Evolutionary conservation across 2,888 invertebrate genomes (phyloP), one percentile per base, ranked within the genome.

Genomic region (Hedychridium roseum): DNA sequence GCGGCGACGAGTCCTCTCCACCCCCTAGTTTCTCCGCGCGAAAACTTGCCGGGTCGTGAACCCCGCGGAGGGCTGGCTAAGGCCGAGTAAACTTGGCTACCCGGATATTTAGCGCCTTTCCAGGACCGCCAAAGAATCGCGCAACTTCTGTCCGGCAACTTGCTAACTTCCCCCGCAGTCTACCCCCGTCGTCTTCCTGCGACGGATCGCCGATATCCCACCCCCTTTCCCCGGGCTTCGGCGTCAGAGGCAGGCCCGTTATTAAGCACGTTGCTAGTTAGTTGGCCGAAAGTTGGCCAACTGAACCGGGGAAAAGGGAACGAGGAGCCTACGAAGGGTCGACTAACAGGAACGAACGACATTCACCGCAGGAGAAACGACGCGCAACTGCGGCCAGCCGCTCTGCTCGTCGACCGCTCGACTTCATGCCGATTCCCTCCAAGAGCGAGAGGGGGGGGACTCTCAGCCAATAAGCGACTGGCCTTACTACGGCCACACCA

Each of bases 101-200:
- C 43, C 48, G 42, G 53, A 59, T 68, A 66, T 68, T 69, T 58
- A 60, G 69, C 62, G 60, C 43, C 49, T 52, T 48, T 34, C 50
- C 21, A 17, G 28, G 40, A 38, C 54, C 60, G 61, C 54, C 62
- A 67, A 69, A 68, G 64, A 68, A 66, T 68, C 65, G 58, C 57
- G 36, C 55, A 62, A 66, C 63, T 70, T 68, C 38, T 23, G 6
- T 31, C 36, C 39, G 35, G 20, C 20, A 27, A 48, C 43, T 52
- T 45, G 14, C 31, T 20, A 48, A 30, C 37, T 48, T 18, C 11
- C 6, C 4, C 16, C 32, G 42, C 12, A 12, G 16, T 15, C 31
- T 31, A 31, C 31, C 3, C 31, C 31, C 2, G 15, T 31, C 5
- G 31, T n/a, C n/a, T n/a, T n/a, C n/a, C n/a, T n/a, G n/a, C n/a